A percentile compares a stretch with the other conserved stretches of the same genome.
Conservation (phyloP, 2,797 vertebrate genomes). For the Nasua narica region DNA sequence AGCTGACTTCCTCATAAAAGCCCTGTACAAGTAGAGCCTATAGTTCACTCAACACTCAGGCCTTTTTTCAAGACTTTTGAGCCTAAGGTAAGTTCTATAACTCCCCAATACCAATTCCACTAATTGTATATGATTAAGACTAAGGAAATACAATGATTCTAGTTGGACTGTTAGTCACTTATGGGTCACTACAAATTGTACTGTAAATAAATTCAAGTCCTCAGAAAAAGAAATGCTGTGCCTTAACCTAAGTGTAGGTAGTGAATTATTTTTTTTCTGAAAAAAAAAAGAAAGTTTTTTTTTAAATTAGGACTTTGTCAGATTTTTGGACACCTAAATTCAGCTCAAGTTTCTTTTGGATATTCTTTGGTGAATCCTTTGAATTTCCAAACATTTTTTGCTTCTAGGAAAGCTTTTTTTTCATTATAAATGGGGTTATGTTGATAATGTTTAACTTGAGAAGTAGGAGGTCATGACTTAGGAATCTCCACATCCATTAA, state of each 20-base stretch:
- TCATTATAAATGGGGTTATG: neutral
- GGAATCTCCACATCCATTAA: neutral
- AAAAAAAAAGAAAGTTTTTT: neutral
- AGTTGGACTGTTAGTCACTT: neutral
- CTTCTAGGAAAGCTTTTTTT: neutral
- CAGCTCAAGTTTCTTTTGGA: neutral
- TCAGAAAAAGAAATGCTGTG: neutral
- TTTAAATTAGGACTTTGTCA: neutral
- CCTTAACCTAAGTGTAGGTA: neutral
- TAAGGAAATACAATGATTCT: neutral
- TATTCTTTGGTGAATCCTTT: neutral
- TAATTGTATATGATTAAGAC: neutral
- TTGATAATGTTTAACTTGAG: neutral
- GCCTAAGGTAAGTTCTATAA: neutral
- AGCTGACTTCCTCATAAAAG: neutral
- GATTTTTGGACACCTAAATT: neutral
- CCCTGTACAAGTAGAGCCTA: neutral
- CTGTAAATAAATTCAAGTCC: neutral
- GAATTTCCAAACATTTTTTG: conserved; percentile 12
- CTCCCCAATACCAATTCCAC: neutral
- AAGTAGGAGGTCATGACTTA: neutral
- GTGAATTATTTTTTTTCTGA: neutral
- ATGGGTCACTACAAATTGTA: neutral
- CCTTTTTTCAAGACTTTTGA: neutral
- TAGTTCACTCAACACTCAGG: neutral